These are phyloP conservation scores for Danaus plexippus DNA, from an alignment of 1,140 invertebrate species.

Conservation along the genomic window DNA sequence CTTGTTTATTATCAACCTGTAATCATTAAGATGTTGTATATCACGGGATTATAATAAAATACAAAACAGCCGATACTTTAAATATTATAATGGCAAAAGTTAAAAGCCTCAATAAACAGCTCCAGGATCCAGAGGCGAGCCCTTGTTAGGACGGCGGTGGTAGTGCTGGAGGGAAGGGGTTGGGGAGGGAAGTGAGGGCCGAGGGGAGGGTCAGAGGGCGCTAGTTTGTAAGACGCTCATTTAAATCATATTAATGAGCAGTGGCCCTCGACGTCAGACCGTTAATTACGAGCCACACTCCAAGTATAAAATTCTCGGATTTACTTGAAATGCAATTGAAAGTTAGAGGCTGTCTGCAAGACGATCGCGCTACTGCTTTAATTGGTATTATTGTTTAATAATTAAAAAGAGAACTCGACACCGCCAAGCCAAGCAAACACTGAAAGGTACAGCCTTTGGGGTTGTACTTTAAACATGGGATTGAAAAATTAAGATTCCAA, in stretches of 20 bases:
- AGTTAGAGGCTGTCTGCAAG: conserved; percentile 16
- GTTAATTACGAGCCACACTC: conserved; percentile 27
- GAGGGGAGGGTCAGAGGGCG: conserved; percentile 17
- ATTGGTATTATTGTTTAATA: conserved; percentile 10
- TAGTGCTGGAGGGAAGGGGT: conserved; percentile 6
- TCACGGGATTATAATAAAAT: too few relatives aligned
- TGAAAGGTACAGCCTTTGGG: too few relatives aligned
- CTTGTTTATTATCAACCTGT: too few relatives aligned
- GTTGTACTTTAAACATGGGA: too few relatives aligned
- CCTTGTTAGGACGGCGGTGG: conserved; percentile 3
- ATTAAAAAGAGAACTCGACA: too few relatives aligned
- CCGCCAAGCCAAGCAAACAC: too few relatives aligned
- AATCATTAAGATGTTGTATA: too few relatives aligned
- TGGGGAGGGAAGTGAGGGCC: conserved; percentile 11
- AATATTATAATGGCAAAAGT: too few relatives aligned
- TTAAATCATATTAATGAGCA: conserved; percentile 37
- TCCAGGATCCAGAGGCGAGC: neutral
- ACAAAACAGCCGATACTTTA: too few relatives aligned
- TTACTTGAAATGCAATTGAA: conserved; percentile 18
- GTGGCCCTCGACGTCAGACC: conserved; percentile 29
- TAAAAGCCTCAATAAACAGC: too few relatives aligned
- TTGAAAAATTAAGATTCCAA: too few relatives aligned
- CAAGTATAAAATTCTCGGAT: conserved; percentile 10
- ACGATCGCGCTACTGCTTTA: conserved; percentile 9
- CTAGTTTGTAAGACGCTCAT: conserved; percentile 13